phyloP scores from a whole-genome alignment of 2,797 vertebrate species.

The Microcaecilia unicolor region DNA sequence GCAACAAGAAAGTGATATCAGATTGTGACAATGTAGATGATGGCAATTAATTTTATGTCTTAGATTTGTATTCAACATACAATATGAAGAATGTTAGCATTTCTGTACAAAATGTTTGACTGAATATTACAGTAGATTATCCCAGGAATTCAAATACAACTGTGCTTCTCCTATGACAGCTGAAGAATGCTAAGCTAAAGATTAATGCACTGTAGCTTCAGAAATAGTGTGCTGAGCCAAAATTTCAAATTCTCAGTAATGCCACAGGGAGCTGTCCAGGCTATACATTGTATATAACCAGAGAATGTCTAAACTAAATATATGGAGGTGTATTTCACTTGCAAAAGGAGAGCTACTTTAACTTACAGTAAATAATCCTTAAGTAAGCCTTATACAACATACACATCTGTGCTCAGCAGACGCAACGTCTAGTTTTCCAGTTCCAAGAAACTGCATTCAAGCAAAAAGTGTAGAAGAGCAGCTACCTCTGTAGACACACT shows the following conservation, averaged over 20 bases:
- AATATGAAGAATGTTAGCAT: conserved; percentile 37
- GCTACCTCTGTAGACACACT: conserved; percentile 32
- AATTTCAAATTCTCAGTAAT: conserved; percentile 13
- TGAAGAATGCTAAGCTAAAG: conserved; percentile 18
- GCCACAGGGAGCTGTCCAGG: no score
- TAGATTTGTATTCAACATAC: conserved; percentile 37
- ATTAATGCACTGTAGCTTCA: conserved; percentile 1
- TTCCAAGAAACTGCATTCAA: conserved; percentile 32
- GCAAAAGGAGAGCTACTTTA: no score
- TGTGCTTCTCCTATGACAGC: conserved; percentile 15
- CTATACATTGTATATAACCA: no score
- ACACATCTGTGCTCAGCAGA: no score
- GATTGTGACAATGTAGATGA: conserved; percentile 30
- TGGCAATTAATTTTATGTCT: conserved; percentile 40
- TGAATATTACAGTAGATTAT: conserved; percentile 37
- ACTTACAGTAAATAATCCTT: no score
- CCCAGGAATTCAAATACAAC: conserved; percentile 49
- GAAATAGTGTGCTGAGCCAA: conserved; percentile 13
- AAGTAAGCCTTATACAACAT: no score
- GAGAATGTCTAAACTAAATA: no score
- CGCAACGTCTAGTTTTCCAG: no score
- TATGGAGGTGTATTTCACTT: no score
- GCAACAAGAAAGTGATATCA: conserved; percentile 25
- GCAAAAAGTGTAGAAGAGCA: conserved; percentile 28
- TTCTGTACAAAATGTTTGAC: conserved; percentile 40